These are phyloP conservation scores for Delichon dasypus DNA, from an alignment of 2,797 vertebrate species.

Conservation along the genomic window DNA sequence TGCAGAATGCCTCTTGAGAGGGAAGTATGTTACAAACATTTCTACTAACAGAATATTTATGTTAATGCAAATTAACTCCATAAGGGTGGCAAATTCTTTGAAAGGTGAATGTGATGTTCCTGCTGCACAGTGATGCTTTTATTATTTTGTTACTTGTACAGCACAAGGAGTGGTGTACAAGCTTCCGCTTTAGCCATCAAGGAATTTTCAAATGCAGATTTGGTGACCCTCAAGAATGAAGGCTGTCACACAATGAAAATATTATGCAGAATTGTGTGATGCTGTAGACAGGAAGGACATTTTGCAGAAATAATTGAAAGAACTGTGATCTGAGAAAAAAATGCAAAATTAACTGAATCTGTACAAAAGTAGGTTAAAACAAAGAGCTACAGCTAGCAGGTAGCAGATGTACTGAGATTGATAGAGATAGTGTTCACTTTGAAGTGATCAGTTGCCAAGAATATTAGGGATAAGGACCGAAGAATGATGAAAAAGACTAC, in stretches of 20 bases:
- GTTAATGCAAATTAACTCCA: slow-evolving; percentile 64
- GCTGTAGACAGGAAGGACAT: not conserved
- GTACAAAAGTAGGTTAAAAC: not conserved
- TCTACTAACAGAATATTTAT: slow-evolving; percentile 66
- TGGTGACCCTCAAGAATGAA: not conserved
- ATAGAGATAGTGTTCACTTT: not conserved
- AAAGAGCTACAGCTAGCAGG: not conserved
- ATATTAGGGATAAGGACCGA: not conserved
- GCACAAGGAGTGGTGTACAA: not conserved
- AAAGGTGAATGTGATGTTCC: slow-evolving; percentile 25
- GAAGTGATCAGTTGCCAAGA: not conserved
- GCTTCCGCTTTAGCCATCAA: not conserved
- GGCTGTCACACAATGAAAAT: not conserved
- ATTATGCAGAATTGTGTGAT: not conserved
- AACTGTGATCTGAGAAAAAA: not conserved
- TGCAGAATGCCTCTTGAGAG: slow-evolving; percentile 67
- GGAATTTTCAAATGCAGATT: not conserved
- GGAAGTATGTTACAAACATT: slow-evolving; percentile 67
- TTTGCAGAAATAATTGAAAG: not conserved
- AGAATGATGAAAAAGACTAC: not conserved
- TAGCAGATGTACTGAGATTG: not conserved
- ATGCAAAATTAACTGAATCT: not conserved
- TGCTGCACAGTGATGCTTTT: not conserved
- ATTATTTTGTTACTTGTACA: not conserved
- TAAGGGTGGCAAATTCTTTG: slow-evolving; percentile 31